phyloP scores from a whole-genome alignment of 2,888 invertebrate genomes.

The Ectemnius lituratus region DNA sequence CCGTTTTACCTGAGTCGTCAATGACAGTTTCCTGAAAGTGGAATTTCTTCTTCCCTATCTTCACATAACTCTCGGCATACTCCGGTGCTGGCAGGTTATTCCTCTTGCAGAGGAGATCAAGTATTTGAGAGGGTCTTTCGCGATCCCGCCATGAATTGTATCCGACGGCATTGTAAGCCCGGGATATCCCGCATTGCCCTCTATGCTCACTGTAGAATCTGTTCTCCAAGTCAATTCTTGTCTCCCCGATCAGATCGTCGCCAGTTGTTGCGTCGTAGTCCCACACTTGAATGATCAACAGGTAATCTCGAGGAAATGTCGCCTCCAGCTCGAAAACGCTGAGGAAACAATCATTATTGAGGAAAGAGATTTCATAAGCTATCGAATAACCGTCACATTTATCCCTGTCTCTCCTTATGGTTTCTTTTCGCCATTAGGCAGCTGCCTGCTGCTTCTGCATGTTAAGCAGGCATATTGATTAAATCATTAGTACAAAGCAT shows the following conservation, averaged over 20 bases:
- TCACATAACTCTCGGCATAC: slow-evolving; percentile 79
- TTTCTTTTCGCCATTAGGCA: too few relatives aligned
- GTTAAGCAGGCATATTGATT: too few relatives aligned
- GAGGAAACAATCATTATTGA: slow-evolving; percentile 23
- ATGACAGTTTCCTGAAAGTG: slow-evolving; percentile 40
- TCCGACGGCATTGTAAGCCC: slow-evolving; percentile 83
- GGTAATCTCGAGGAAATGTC: slow-evolving; percentile 86
- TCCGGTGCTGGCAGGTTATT: slow-evolving; percentile 82
- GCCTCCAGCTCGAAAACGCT: slow-evolving; percentile 88
- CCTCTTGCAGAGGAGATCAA: slow-evolving; percentile 84
- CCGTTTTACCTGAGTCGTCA: slow-evolving; percentile 16
- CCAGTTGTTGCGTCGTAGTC: slow-evolving; percentile 85
- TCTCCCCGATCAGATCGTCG: slow-evolving; percentile 92
- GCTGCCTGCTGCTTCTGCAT: too few relatives aligned
- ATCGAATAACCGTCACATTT: too few relatives aligned
- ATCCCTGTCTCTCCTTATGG: too few relatives aligned
- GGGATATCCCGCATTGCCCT: slow-evolving; percentile 87
- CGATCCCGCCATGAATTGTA: slow-evolving; percentile 89
- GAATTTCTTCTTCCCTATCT: slow-evolving; percentile 79
- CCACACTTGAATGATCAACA: slow-evolving; percentile 85
- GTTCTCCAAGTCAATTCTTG: slow-evolving; percentile 92
- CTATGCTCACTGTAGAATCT: slow-evolving; percentile 89
- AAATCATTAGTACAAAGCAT: slow-evolving; percentile 38
- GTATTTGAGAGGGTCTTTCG: slow-evolving; percentile 85
- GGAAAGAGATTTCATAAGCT: too few relatives aligned